These are phyloP conservation scores for Geotria australis DNA, from an alignment of 2,797 vertebrate species.

Conservation along the genomic window DNA sequence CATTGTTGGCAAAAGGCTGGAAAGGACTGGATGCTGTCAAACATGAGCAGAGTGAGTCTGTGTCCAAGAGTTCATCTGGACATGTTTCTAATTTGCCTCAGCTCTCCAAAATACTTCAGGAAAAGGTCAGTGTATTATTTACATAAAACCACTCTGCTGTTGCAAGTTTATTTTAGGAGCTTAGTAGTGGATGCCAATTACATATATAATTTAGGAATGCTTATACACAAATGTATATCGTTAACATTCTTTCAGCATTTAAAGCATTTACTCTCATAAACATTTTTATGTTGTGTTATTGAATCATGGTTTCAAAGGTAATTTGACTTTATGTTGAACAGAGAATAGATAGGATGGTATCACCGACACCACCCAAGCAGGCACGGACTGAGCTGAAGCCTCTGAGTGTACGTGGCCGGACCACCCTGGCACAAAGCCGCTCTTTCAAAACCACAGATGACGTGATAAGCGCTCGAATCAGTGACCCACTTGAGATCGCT, in stretches of 20 bases:
- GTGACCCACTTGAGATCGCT: conserved; percentile 15
- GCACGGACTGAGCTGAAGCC: conserved; percentile 2
- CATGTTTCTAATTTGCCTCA: too few species aligned
- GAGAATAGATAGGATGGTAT: conserved; percentile 3
- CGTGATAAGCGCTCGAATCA: conserved; percentile 13
- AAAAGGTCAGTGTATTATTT: too few species aligned
- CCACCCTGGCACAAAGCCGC: background rate
- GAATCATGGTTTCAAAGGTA: background rate
- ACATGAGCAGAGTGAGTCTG: too few species aligned
- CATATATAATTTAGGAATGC: too few species aligned
- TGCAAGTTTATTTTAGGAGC: too few species aligned
- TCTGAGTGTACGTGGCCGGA: too few species aligned
- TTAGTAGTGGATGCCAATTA: too few species aligned
- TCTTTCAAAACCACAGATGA: conserved; percentile 12
- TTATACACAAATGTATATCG: background rate
- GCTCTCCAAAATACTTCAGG: too few species aligned
- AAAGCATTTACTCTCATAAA: background rate
- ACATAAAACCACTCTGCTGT: too few species aligned
- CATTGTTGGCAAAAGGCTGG: conserved; percentile 11
- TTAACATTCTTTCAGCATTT: background rate
- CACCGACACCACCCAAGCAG: conserved; percentile 8
- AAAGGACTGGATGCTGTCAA: conserved; percentile 2
- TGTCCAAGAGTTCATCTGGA: too few species aligned
- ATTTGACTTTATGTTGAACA: conserved; percentile 3
- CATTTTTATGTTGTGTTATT: background rate